Conservation (phyloP, 2,888 invertebrate species). For the Phortica magna region DNA sequence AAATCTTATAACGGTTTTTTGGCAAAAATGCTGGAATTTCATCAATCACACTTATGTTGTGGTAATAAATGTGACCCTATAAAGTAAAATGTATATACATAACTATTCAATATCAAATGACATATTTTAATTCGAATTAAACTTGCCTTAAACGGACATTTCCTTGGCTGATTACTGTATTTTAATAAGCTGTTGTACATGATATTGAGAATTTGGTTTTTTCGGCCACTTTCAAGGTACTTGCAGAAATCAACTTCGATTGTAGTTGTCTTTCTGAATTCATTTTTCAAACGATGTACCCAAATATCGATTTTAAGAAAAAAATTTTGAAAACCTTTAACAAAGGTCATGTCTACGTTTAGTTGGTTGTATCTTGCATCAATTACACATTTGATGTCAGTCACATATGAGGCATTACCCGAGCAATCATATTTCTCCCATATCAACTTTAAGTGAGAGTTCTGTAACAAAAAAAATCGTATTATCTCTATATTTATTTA, state of each 20-base stretch:
- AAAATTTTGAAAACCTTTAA: background rate
- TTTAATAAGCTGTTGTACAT: conserved; percentile 10
- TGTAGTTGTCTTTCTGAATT: background rate
- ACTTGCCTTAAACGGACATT: conserved; percentile 13
- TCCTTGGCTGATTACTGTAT: background rate
- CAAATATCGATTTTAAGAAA: conserved; percentile 2
- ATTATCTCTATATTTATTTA: too few relatives aligned
- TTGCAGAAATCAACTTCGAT: background rate
- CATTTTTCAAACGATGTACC: background rate
- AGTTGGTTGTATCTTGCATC: background rate
- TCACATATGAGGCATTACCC: background rate
- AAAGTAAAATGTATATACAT: background rate
- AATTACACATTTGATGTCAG: background rate
- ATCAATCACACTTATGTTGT: background rate
- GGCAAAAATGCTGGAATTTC: conserved; percentile 14
- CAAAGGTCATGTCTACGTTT: background rate
- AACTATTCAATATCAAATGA: background rate
- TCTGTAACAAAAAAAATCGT: background rate
- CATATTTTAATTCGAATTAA: background rate
- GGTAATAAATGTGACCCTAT: conserved; percentile 7
- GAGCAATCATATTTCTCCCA: background rate
- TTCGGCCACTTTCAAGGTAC: background rate
- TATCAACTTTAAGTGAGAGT: background rate
- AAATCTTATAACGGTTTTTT: background rate
- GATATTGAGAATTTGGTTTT: background rate